These are phyloP conservation scores for Procambarus clarkii DNA, from an alignment of 1,140 invertebrate genomes.

Conservation along the genomic window DNA sequence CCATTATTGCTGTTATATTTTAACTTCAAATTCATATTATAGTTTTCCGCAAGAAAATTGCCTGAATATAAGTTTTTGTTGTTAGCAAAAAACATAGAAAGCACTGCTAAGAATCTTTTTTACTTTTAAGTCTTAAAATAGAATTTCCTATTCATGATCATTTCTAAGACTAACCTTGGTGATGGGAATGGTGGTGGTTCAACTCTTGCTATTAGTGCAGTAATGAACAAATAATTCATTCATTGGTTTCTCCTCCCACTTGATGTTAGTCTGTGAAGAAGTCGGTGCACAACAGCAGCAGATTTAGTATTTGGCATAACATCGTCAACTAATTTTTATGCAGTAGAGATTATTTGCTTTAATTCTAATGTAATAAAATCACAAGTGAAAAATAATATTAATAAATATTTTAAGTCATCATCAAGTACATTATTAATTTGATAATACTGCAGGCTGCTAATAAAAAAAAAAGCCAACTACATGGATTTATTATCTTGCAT, in stretches of 20 bases:
- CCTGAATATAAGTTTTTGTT: neutral
- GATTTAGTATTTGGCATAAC: neutral
- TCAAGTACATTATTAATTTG: too few species aligned
- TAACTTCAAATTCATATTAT: neutral
- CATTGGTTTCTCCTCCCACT: neutral
- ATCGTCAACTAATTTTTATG: neutral
- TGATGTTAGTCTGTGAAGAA: conserved; percentile 32
- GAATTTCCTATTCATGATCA: neutral
- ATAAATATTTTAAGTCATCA: too few species aligned
- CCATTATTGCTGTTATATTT: neutral
- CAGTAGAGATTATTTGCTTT: neutral
- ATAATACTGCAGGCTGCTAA: too few species aligned
- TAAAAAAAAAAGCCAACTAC: too few species aligned
- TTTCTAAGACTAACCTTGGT: neutral
- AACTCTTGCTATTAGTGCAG: neutral
- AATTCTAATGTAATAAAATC: too few species aligned
- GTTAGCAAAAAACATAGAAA: neutral
- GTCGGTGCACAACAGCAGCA: conserved; percentile 10
- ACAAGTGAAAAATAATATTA: too few species aligned
- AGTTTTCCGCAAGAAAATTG: neutral
- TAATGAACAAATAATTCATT: neutral
- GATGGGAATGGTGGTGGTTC: conserved; percentile 13
- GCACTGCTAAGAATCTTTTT: neutral
- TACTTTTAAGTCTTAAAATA: neutral
- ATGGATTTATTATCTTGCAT: neutral